Conservation (phyloP, 2,797 vertebrate genomes). For the Sebastes elongatus region DNA sequence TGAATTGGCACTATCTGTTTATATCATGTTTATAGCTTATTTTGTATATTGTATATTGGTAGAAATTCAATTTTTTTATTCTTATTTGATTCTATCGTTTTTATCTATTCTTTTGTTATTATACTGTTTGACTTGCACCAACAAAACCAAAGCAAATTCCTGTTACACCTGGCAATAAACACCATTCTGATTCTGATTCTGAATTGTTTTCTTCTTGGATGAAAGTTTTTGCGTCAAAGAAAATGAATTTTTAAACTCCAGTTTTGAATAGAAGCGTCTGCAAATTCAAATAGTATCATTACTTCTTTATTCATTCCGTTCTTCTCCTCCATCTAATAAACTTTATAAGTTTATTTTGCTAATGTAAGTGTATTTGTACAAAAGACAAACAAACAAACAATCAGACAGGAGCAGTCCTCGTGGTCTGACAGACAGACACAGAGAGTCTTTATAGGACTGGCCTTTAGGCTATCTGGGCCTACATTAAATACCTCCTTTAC, state of each 20-base stretch:
- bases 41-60: too few species aligned
- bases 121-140: too few species aligned
- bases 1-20: background rate
- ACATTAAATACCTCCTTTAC: constrained; percentile 84
- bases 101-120: too few species aligned
- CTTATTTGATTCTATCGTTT: too few species aligned
- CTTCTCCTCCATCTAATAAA: constrained; percentile 87
- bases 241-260: constrained; percentile 20
- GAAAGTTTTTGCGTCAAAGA: background rate
- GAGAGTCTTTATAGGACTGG: constrained; percentile 55
- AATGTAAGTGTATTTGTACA: constrained; percentile 89
- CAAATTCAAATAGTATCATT: constrained; percentile 74
- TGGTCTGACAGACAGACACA: constrained; percentile 50
- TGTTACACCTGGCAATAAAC: background rate
- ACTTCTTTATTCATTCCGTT: constrained; percentile 84
- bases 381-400: constrained; percentile 85
- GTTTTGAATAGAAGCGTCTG: constrained; percentile 65
- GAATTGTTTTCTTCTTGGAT: background rate
- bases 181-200: too few species aligned
- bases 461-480: constrained; percentile 62
- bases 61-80: too few species aligned
- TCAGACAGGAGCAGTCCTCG: constrained; percentile 80
- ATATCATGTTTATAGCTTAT: too few species aligned
- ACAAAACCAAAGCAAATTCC: too few species aligned
- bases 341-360: constrained; percentile 87